These are phyloP conservation scores for Erethizon dorsatum DNA, from an alignment of 2,797 vertebrate genomes.

Conservation along the genomic window DNA sequence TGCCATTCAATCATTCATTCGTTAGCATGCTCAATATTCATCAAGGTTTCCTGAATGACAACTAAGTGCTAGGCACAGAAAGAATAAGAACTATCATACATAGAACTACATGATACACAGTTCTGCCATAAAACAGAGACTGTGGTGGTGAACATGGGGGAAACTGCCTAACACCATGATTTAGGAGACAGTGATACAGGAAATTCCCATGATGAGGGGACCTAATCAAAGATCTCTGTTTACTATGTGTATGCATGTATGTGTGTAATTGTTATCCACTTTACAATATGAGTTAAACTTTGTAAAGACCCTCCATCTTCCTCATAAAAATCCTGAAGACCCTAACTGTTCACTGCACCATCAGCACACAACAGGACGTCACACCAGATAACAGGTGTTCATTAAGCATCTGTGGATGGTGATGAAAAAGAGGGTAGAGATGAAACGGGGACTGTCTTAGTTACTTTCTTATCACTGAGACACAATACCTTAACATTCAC, in stretches of 20 bases:
- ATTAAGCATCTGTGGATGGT: not conserved
- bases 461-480: not conserved
- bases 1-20: slow-evolving; percentile 26
- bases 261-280: not conserved
- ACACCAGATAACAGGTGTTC: not conserved
- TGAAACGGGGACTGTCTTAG: not conserved
- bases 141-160: accelerated
- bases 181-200: not conserved
- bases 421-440: not conserved
- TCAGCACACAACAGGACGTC: not conserved
- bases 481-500: not conserved
- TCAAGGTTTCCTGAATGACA: not conserved
- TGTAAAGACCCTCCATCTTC: not conserved
- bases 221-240: not conserved
- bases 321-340: not conserved
- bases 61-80: not conserved
- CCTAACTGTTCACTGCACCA: not conserved
- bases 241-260: accelerated
- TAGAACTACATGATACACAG: not conserved
- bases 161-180: not conserved
- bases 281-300: not conserved
- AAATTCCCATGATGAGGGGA: not conserved
- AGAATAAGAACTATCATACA: not conserved
- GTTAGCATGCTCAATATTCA: not conserved
- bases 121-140: not conserved